Conservation (phyloP, 2,888 invertebrate species). For the Leptura quadrifasciata region DNA sequence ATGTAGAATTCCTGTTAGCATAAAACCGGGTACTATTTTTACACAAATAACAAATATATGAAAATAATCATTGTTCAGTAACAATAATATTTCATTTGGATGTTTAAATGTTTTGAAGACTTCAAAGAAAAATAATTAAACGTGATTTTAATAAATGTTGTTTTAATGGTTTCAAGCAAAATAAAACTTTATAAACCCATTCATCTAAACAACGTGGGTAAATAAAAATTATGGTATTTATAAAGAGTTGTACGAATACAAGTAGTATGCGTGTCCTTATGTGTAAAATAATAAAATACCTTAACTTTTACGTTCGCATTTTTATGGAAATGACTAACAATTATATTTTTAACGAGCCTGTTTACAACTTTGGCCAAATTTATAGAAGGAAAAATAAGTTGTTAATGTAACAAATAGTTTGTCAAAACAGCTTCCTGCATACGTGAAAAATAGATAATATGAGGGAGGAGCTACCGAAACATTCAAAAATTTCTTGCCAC, state of each 20-base stretch:
- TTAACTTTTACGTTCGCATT: conserved; percentile 22
- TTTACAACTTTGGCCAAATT: conserved; percentile 32
- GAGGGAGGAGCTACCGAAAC: conserved; percentile 13
- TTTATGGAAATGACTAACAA: conserved; percentile 16
- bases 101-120: conserved; percentile 4
- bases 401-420: conserved; percentile 35
- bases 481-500: neutral
- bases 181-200: conserved; percentile 1
- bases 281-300: conserved; percentile 26
- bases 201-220: neutral
- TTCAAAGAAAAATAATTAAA: conserved; percentile 17
- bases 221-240: neutral
- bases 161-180: conserved; percentile 7
- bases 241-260: neutral
- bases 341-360: conserved; percentile 29
- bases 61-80: conserved; percentile 15
- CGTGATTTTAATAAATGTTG: neutral
- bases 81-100: conserved; percentile 11
- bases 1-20: conserved; percentile 11
- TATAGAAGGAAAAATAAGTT: conserved; percentile 21
- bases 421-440: conserved; percentile 30
- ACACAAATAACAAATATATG: conserved; percentile 17
- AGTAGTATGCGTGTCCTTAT: conserved; percentile 11
- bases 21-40: conserved; percentile 19
- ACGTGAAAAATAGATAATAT: conserved; percentile 39